These are phyloP conservation scores for Hiodon alosoides DNA, from an alignment of 2,113 vertebrate genomes.

Conservation along the genomic window DNA sequence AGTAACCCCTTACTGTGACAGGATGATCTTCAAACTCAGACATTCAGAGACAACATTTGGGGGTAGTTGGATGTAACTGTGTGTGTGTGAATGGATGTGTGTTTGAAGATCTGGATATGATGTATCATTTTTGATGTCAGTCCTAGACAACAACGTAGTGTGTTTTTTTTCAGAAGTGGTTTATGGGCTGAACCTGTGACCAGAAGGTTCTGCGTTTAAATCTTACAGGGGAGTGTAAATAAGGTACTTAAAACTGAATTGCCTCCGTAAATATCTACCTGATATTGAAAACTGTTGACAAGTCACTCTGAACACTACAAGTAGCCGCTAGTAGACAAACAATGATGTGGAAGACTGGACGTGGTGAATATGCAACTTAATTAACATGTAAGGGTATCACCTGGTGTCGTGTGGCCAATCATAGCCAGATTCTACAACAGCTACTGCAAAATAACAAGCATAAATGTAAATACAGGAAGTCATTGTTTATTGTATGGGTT, in stretches of 20 bases:
- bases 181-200: neutral
- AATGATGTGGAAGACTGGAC: neutral
- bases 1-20: neutral
- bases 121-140: neutral
- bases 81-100: neutral
- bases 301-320: neutral
- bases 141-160: neutral
- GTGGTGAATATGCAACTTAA: neutral
- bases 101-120: neutral
- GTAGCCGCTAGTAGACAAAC: neutral
- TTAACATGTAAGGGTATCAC: neutral
- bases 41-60: neutral
- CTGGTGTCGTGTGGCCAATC: neutral
- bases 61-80: no score
- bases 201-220: no score
- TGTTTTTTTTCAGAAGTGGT: neutral
- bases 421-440: neutral
- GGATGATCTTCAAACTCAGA: neutral
- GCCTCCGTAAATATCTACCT: constrained; percentile 1
- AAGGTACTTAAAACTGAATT: neutral
- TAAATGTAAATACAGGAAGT: no score
- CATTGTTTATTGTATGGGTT: no score
- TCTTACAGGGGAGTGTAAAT: neutral
- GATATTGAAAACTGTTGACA: neutral
- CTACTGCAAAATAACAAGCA: neutral